Base-by-base conservation (phyloP, 2,888 invertebrate genomes). In the Orthosia incerta region DNA sequence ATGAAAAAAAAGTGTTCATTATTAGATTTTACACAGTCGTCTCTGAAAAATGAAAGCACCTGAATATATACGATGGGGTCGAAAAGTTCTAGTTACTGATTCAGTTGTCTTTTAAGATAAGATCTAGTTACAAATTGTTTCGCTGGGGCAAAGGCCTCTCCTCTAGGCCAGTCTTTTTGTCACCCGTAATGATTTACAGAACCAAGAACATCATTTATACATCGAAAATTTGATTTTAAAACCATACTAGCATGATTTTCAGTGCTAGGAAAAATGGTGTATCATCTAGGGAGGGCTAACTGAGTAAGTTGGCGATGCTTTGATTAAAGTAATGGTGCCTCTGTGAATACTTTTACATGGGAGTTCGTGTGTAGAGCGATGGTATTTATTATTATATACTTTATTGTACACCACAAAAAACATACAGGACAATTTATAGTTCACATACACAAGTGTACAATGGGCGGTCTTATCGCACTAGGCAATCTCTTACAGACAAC, bases 191-290 rank as follows among this genome's bases (percentile, higher is more conserved):
- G 50, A 26, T 4, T 26, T 26, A 26, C 26, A 26, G 26, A 26
- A 4, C n/a, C n/a, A n/a, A n/a, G n/a, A n/a, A n/a, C 53, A 20
- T 31, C 1, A 31, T 55, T 55, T 23, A 15, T 15, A 20, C 13
- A 4, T 55, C 20, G 0, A 55, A 55, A n/a, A n/a, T n/a, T n/a
- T n/a, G n/a, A n/a, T n/a, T n/a, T n/a, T n/a, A n/a, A n/a, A 55
- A 55, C 13, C 15, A 23, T 23, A 7, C 31, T 31, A 15, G 94
- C 94, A 95, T 95, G 95, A 95, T 95, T 95, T 95, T 95, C 95
- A 95, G 20, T 13, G 53, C 95, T 95, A 95, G 95, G 94, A 94
- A 95, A 95, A 95, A 94, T 92, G 89, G 88, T 76, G 71, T 88
- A 48, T 87, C 90, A 89, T 90, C 90, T 90, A 89, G 90, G 90